Conservation (phyloP, 2,797 vertebrate species). For the Ibycter americanus region DNA sequence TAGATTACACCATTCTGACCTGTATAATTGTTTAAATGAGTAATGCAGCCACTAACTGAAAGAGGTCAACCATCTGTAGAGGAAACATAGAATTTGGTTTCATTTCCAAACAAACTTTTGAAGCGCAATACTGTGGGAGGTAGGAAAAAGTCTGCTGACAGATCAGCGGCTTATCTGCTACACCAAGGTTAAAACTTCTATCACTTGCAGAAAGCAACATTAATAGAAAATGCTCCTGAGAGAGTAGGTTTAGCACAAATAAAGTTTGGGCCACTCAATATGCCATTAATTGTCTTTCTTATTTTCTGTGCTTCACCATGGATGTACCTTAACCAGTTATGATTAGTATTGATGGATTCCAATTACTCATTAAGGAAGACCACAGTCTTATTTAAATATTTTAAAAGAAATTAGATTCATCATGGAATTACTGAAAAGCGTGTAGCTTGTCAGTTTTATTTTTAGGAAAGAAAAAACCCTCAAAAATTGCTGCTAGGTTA, state of each 20-base stretch:
- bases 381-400: constrained; percentile 22
- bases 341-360: constrained; percentile 9
- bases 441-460: neutral
- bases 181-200: constrained; percentile 76
- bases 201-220: constrained; percentile 66
- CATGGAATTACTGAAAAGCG: neutral
- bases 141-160: constrained; percentile 78
- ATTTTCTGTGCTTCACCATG: constrained; percentile 16
- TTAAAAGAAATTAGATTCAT: constrained; percentile 14
- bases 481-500: constrained; percentile 19
- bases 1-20: constrained; percentile 83
- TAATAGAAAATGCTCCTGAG: constrained; percentile 68
- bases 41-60: constrained; percentile 82
- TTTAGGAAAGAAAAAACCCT: neutral
- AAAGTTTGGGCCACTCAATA: constrained; percentile 60
- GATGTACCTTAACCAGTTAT: constrained; percentile 24
- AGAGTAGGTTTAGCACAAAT: constrained; percentile 60
- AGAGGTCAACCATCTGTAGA: constrained; percentile 86
- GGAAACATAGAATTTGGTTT: constrained; percentile 84
- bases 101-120: constrained; percentile 85
- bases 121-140: constrained; percentile 79
- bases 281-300: constrained; percentile 47
- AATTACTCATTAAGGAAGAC: constrained; percentile 32
- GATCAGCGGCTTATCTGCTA: constrained; percentile 75
- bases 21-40: constrained; percentile 85